A percentile compares a stretch with the other conserved stretches of the same genome.
These are phyloP conservation scores for Plecturocebus donacophilus DNA, from an alignment of 2,113 vertebrate species.

Conservation along the genomic window DNA sequence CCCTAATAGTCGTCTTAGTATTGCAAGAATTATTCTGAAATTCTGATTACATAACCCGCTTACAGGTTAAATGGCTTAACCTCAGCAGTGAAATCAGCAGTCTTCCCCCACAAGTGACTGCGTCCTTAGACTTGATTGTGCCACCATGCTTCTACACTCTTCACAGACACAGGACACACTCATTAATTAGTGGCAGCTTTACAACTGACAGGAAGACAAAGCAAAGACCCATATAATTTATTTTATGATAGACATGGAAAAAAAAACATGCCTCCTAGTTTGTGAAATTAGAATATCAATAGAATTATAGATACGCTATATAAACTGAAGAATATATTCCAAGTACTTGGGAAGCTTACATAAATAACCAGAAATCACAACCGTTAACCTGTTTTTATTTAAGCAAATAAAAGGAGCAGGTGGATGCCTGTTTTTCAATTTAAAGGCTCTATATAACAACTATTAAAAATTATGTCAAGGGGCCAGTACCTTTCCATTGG, in stretches of 20 bases:
- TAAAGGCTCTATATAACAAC: neutral
- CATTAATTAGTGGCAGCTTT: neutral
- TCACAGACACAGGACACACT: accelerated
- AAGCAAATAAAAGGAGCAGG: neutral
- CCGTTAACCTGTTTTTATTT: neutral
- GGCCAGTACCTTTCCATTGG: neutral
- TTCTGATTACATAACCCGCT: neutral
- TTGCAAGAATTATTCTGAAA: neutral
- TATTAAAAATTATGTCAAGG: neutral
- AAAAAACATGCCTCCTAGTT: neutral
- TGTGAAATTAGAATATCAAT: neutral
- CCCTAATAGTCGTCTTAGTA: neutral
- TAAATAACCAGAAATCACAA: neutral
- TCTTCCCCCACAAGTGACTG: neutral
- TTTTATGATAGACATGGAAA: neutral
- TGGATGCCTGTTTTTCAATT: neutral
- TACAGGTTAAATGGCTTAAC: neutral
- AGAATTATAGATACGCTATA: neutral
- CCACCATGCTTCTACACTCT: neutral
- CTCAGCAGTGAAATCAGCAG: neutral
- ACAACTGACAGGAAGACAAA: neutral
- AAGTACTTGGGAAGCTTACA: neutral
- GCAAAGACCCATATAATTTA: neutral
- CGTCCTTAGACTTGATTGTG: no score
- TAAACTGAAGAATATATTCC: neutral